A percentile compares a stretch with the other conserved stretches of the same genome.
phyloP scores from a whole-genome alignment of 1,140 invertebrate genomes.

The Tetraneura akinire region DNA sequence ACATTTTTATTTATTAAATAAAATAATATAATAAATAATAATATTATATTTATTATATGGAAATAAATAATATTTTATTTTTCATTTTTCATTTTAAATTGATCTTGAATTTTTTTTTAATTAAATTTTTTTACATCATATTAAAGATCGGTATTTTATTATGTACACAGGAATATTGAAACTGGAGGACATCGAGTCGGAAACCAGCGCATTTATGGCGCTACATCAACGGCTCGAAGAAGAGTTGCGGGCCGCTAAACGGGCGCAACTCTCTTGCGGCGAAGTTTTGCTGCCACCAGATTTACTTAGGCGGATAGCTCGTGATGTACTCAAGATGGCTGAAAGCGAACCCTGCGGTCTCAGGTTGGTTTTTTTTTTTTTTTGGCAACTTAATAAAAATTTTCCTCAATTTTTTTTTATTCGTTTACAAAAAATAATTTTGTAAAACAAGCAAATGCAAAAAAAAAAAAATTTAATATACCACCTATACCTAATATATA shows the following conservation, averaged over 20 bases:
- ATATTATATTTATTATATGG: no score
- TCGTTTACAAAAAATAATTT: no score
- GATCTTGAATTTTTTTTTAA: background rate
- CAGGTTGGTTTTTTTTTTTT: constrained; percentile 57
- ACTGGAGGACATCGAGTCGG: constrained; percentile 53
- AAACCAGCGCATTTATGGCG: constrained; percentile 57
- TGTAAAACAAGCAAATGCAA: no score
- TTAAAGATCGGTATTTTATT: constrained; percentile 21
- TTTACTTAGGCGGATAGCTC: constrained; percentile 72
- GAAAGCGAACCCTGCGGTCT: constrained; percentile 84
- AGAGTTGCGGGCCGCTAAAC: constrained; percentile 75
- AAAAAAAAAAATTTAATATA: no score
- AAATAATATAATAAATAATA: background rate
- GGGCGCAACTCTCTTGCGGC: constrained; percentile 73
- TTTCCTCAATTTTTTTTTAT: constrained; percentile 52
- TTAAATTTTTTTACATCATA: background rate
- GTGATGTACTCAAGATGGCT: constrained; percentile 75
- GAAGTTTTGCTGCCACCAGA: constrained; percentile 79
- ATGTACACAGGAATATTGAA: constrained; percentile 52
- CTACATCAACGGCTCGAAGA: constrained; percentile 73
- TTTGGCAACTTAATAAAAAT: no score
- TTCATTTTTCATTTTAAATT: background rate
- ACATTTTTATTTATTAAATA: background rate
- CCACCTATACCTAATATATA: no score
- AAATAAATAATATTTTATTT: background rate